These are phyloP conservation scores for Anguilla megastoma DNA, from an alignment of 2,797 vertebrate species.

Conservation along the genomic window DNA sequence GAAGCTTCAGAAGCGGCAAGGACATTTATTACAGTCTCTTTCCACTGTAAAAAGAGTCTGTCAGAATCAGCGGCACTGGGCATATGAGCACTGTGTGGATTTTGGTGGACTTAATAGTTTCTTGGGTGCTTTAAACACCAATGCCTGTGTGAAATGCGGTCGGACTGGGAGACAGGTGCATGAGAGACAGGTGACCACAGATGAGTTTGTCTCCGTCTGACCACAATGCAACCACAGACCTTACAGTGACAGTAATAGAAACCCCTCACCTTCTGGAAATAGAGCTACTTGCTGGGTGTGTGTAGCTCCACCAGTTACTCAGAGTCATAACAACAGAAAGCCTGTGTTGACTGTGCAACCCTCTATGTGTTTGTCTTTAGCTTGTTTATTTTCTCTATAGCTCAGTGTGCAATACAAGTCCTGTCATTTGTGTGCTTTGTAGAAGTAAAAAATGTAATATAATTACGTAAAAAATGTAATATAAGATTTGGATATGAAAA, in stretches of 20 bases:
- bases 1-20: neutral
- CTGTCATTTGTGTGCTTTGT: neutral
- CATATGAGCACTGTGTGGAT: neutral
- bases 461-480: neutral
- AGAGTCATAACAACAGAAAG: neutral
- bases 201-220: neutral
- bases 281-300: neutral
- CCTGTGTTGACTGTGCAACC: neutral
- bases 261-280: neutral
- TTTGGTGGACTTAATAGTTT: neutral
- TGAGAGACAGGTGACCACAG: neutral
- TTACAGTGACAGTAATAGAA: conserved; percentile 15
- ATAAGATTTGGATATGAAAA: neutral
- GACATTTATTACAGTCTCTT: neutral
- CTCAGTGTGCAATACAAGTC: neutral
- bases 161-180: neutral
- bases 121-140: conserved; percentile 3
- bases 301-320: neutral
- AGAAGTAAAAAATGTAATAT: neutral
- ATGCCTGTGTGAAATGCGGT: neutral
- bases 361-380: neutral
- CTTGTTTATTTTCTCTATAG: neutral
- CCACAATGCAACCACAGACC: neutral
- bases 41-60: neutral
- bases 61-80: neutral